phyloP scores from a whole-genome alignment of 2,113 vertebrate genomes.

The Jacana jacana region DNA sequence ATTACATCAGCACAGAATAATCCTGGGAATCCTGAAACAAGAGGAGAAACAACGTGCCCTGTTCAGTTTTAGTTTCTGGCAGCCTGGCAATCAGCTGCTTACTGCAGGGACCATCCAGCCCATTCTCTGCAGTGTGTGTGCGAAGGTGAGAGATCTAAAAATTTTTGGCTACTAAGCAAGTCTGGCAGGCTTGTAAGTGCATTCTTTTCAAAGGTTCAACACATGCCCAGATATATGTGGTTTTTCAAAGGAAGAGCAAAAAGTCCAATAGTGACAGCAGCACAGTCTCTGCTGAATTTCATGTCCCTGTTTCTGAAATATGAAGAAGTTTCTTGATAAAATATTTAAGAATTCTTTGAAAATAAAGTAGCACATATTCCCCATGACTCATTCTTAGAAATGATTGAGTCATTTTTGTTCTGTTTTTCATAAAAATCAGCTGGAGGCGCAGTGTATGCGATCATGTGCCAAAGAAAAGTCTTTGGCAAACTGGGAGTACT shows the following conservation, averaged over 20 bases:
- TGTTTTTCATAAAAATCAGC: not conserved
- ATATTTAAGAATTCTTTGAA: not conserved
- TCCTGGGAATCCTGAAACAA: not conserved
- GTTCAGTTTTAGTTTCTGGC: not conserved
- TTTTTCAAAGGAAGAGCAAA: constrained; percentile 26
- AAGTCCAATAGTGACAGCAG: not conserved
- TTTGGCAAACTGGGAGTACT: not conserved
- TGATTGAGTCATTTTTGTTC: not conserved
- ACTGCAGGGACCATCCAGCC: not conserved
- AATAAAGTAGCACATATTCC: not conserved
- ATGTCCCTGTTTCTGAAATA: not conserved
- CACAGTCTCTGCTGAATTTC: not conserved
- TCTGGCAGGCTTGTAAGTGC: not conserved
- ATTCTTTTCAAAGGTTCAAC: not conserved
- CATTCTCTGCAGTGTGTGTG: not conserved
- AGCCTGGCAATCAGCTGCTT: not conserved
- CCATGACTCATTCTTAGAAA: not conserved
- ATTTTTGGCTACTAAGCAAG: not conserved
- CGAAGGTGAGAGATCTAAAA: not conserved
- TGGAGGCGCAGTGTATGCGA: not conserved
- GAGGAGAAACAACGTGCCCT: not conserved
- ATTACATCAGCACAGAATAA: not conserved
- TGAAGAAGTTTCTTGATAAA: not conserved
- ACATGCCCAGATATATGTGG: not conserved
- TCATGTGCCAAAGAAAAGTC: not conserved